Conservation (phyloP, 37 sponge, comb jelly and placozoan genomes). For the Bolinopsis microptera region DNA sequence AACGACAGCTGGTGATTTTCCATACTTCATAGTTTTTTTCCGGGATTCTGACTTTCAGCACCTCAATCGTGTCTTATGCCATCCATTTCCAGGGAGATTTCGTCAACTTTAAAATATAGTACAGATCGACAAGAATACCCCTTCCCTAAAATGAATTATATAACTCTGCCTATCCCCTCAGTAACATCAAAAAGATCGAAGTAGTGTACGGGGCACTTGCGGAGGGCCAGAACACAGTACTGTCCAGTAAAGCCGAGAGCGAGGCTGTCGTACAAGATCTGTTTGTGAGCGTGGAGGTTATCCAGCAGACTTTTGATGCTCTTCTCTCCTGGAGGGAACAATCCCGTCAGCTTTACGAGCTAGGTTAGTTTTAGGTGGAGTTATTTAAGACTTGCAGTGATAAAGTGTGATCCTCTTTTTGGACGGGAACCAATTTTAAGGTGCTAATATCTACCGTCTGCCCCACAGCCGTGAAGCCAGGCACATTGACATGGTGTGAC, state of each 20-base stretch:
- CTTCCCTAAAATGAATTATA: too few relatives aligned
- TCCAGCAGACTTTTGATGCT: slow-evolving; percentile 63
- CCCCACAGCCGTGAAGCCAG: neutral
- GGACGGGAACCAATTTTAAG: too few relatives aligned
- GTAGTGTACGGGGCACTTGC: slow-evolving; percentile 22
- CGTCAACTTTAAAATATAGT: too few relatives aligned
- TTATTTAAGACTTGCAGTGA: too few relatives aligned
- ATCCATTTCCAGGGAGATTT: neutral
- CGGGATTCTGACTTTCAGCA: too few relatives aligned
- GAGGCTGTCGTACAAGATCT: slow-evolving; percentile 21
- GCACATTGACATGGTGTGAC: slow-evolving; percentile 26
- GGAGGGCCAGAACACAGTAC: neutral
- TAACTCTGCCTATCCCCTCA: neutral
- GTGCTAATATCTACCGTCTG: too few relatives aligned
- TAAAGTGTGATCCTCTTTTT: too few relatives aligned
- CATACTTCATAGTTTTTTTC: too few relatives aligned
- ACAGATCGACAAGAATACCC: too few relatives aligned
- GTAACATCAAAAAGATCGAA: slow-evolving; percentile 33
- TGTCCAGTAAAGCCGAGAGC: slow-evolving; percentile 14
- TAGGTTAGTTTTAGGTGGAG: neutral
- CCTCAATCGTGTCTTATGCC: neutral
- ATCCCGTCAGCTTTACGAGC: slow-evolving; percentile 18
- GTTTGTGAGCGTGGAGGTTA: slow-evolving; percentile 29
- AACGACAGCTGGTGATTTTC: too few relatives aligned
- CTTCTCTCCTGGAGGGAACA: slow-evolving; percentile 12